Evolutionary conservation across 2,797 vertebrate genomes (phyloP), one percentile per base, ranked within the genome.

Genomic region (Pipistrellus nathusii): DNA sequence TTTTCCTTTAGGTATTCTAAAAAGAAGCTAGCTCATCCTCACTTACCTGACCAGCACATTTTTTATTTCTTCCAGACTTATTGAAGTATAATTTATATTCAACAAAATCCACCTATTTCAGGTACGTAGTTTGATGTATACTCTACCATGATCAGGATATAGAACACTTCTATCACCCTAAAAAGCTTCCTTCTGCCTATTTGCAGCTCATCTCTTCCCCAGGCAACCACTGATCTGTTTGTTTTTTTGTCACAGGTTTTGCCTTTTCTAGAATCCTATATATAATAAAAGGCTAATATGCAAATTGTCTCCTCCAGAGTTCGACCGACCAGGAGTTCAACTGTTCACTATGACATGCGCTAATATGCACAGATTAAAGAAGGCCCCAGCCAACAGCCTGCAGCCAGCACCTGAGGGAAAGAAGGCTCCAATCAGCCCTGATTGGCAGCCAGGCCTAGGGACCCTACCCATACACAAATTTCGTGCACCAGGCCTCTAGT

Each of bases 11-110:
- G 38, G 11, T 84, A 57, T 91, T 68, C 71, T 78, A 55, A 82
- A 94, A 55, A 62, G 55, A 83, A 82, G 27, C 25, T 92, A 69
- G 27, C 41, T 92, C 57, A 72, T 64, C 46, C 20, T 92, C 53
- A 57, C 41, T 62, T 90, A 72, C 51, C n/a, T 80, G 32, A 93
- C 17, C 17, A 87, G 62, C 12, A 64, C 51, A 64, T 71, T 90
- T 51, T 44, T 72, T 41, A 57, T 59, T 78, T 84, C 20, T 66
- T 84, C 48, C n/a, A 91, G 32, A 38, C 93, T 95, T 72, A 76
- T 0, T 57, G 4, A 92, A 41, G 27, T 55, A 38, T 64, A 68
- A 85, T 85, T 82, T 53, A n/a, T 44, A 85, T 73, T 93, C 80
- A 89, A 30, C 51, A 69, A 69, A 82, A 81, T 32, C 64, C 11